phyloP scores from a whole-genome alignment of 2,888 invertebrate species.

The Tridacna crocea region DNA sequence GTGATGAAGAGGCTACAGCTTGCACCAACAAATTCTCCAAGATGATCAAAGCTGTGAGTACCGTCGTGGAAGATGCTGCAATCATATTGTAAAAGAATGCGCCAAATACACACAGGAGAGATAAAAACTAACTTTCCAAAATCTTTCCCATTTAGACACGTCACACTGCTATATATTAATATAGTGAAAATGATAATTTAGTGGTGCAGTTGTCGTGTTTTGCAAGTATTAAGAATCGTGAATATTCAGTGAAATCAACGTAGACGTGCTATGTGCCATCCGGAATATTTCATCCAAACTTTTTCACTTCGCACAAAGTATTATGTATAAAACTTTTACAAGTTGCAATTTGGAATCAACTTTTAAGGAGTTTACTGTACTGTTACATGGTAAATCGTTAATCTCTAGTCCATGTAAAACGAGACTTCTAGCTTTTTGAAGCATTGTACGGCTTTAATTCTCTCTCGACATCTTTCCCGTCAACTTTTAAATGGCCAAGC shows the following conservation, averaged over 20 bases:
- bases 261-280: not conserved
- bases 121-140: constrained; percentile 26
- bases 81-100: constrained; percentile 34
- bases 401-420: too few relatives aligned
- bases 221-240: too few relatives aligned
- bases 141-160: constrained; percentile 22
- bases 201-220: too few relatives aligned
- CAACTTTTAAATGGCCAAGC: too few relatives aligned
- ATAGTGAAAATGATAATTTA: too few relatives aligned
- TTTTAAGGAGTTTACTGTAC: too few relatives aligned
- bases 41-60: not conserved
- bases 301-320: not conserved
- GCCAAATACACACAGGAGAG: constrained; percentile 31
- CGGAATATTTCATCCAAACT: not conserved
- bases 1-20: constrained; percentile 15
- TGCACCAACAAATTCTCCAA: constrained; percentile 11
- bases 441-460: too few relatives aligned
- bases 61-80: not conserved
- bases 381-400: too few relatives aligned
- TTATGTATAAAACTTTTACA: too few relatives aligned
- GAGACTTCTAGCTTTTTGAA: too few relatives aligned
- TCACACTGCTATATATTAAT: not conserved
- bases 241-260: not conserved
- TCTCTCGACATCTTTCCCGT: too few relatives aligned
- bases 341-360: too few relatives aligned